Base-by-base conservation (phyloP, 2,113 vertebrate species). In the Phycodurus eques region DNA sequence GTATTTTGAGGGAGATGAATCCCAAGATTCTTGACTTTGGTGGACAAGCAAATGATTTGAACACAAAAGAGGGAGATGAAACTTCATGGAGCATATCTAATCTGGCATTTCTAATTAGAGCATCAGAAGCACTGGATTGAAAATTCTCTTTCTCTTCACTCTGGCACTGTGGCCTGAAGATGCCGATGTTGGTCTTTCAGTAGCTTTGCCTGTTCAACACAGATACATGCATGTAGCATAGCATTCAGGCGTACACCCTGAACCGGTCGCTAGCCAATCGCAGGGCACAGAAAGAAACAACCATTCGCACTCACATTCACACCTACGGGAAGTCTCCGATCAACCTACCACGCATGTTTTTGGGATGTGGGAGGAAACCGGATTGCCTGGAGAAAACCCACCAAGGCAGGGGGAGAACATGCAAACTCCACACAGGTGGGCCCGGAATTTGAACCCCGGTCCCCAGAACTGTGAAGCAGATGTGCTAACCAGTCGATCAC, bases 71-170 rank as follows among this genome's bases (percentile, higher is more conserved):
- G 44, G 20, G 12, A 51, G 17, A 20, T 19, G 19, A 42, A 42
- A 51, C 22, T 57, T 57, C 56, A 13, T 57, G 20, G 7, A 53
- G 20, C 46, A 63, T 63, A 64, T 72, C 60, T 72, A 19, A 64
- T 72, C 8, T 72, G 31, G 14, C 20, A 72, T 64, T 27, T 64
- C 60, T 42, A 53, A 53, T 42, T 43, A 53, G 31, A 22, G 27
- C 57, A 61, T 49, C 43, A 47, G 6, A 71, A 61, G 57, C 44
- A 9, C 42, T 33, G 31, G 42, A 68, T 35, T 39, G 10, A 57
- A 22, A 57, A 57, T 22, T 57, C 22, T n/a, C 54, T 10, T 10
- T 35, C 33, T 61, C 15, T 3, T 61, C 59, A 15, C 59, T 61
- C 59, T 60, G 59, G 10, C 31, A 15, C 13, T 22, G 22, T 53